phyloP scores from a whole-genome alignment of 2,888 invertebrate species.

The Lasioglossum oenotherae region DNA sequence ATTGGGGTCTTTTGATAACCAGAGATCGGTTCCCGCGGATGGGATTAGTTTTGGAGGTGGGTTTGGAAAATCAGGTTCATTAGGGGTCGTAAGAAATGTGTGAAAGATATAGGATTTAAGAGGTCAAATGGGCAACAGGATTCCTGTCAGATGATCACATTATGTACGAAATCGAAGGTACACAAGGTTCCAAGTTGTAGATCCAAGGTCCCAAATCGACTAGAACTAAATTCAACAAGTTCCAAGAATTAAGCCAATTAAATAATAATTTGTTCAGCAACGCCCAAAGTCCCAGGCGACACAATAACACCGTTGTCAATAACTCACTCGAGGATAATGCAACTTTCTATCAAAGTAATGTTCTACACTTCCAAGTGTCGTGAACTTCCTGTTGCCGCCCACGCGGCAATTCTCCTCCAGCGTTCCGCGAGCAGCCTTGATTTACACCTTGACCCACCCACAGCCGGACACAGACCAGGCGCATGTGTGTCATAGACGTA shows the following conservation, averaged over 20 bases:
- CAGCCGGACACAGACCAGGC: conserved; percentile 50
- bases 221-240: too few species aligned
- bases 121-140: neutral
- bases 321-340: neutral
- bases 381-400: conserved; percentile 13
- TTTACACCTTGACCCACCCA: conserved; percentile 67
- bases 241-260: neutral
- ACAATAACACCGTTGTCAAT: neutral
- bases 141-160: neutral
- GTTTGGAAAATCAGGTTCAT: neutral
- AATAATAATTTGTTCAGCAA: neutral
- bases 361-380: conserved; percentile 2
- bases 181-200: too few species aligned
- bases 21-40: neutral
- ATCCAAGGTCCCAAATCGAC: too few species aligned
- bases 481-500: conserved; percentile 58
- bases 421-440: conserved; percentile 42
- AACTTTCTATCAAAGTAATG: conserved; percentile 14
- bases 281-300: neutral
- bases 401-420: conserved; percentile 33
- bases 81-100: neutral
- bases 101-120: neutral
- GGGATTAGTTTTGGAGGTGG: neutral
- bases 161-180: too few species aligned
- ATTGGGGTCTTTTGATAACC: neutral